Evolutionary conservation across 2,888 invertebrate species (phyloP), one percentile per base, ranked within the genome.

Genomic region (Leucania comma): DNA sequence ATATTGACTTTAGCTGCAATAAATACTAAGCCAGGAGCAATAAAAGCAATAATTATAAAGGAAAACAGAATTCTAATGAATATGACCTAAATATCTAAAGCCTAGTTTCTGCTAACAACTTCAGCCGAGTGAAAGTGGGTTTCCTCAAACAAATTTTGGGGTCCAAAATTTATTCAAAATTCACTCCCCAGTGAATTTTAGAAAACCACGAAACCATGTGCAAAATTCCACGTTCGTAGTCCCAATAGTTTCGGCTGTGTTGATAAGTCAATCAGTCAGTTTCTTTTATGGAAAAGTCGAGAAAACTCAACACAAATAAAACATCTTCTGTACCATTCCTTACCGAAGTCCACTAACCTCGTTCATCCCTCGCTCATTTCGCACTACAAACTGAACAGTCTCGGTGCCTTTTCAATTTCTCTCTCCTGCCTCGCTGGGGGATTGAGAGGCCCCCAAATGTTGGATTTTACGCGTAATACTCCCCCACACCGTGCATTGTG

Each of bases 391-490:
- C 69, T 65, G 88, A 87, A 79, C 81, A 82, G 79, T 85, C 84
- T 81, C 87, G 83, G 88, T 88, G 91, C 92, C 91, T 92, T 93
- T 94, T 93, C 93, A 93, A 93, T 95, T 93, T 91, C 85, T 81
- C 81, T 68, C 82, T 75, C 82, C 79, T 85, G 75, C 87, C 88
- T 87, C 90, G 82, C 81, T 85, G 71, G 90, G 89, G 90, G 87
- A 89, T 90, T 88, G 87, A 86, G 87, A 87, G 86, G 63, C 68
- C 86, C 87, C 86, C 87, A 86, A 91, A 92, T 90, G 89, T 89
- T 90, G 89, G 88, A 92, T 91, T 90, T 91, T 90, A 89, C 90
- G 90, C 90, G 89, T 87, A 87, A 86, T 85, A 86, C 83, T 74
- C 78, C 75, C 78, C 83, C 76, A 81, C 81, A 83, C 83, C 85